Percentiles rank a stretch among this genome's conserved stretches.
Evolutionary conservation across 1,140 invertebrate species (phyloP).

Genomic region (Atta texana): DNA sequence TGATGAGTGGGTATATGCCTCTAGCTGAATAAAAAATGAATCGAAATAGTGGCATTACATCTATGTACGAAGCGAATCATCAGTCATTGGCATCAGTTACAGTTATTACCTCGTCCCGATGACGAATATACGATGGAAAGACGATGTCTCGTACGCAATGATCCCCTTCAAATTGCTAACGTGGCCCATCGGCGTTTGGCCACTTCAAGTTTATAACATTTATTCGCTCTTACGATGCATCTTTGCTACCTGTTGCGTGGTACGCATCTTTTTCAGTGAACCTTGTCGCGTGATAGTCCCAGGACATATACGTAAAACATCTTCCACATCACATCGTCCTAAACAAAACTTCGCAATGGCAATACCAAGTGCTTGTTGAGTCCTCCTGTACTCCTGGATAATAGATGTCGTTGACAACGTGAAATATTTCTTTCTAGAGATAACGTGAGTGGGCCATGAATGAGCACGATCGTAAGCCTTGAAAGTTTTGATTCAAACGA

Average conservation of each 20-base stretch:
- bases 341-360: not conserved
- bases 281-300: not conserved
- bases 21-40: slow-evolving; percentile 38
- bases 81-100: slow-evolving; percentile 16
- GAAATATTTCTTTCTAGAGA: not conserved
- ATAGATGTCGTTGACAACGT: not conserved
- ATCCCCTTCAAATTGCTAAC: slow-evolving; percentile 45
- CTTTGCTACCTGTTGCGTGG: slow-evolving; percentile 17
- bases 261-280: slow-evolving; percentile 21
- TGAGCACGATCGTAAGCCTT: not conserved
- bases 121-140: slow-evolving; percentile 3
- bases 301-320: not conserved
- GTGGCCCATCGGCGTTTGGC: slow-evolving; percentile 69
- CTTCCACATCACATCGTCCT: not conserved
- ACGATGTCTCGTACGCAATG: slow-evolving; percentile 63
- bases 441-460: not conserved
- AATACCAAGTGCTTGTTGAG: slow-evolving; percentile 4
- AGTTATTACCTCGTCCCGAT: slow-evolving; percentile 21
- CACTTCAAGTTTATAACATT: slow-evolving; percentile 37
- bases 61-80: not conserved
- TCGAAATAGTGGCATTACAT: not conserved
- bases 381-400: not conserved
- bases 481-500: not conserved
- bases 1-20: not conserved
- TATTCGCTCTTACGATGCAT: slow-evolving; percentile 22